Evolutionary conservation across 2,888 invertebrate species (phyloP).

Genomic region (Sarcophaga rosellei): DNA sequence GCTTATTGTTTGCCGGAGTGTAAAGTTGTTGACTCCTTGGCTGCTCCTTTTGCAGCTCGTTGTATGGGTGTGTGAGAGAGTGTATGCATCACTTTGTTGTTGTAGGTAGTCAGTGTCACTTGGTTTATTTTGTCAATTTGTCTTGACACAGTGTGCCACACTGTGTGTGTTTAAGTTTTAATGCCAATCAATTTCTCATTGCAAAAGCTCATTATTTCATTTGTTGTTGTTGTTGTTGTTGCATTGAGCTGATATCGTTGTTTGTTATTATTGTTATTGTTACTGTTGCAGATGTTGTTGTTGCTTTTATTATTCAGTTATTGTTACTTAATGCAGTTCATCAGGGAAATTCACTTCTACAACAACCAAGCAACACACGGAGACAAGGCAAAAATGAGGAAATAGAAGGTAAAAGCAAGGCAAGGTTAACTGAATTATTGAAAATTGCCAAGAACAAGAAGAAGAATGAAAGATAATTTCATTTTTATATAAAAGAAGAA

Average conservation of each 20-base stretch:
- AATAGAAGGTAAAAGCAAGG: too few relatives aligned
- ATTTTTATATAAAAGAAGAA: too few relatives aligned
- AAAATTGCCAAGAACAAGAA: too few relatives aligned
- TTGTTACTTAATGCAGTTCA: slow-evolving; percentile 32
- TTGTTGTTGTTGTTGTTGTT: slow-evolving; percentile 22
- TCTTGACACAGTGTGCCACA: slow-evolving; percentile 46
- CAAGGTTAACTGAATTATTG: too few relatives aligned
- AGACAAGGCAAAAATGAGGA: too few relatives aligned
- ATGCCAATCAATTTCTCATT: slow-evolving; percentile 63
- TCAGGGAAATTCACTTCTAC: slow-evolving; percentile 14
- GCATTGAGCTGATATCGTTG: too few relatives aligned
- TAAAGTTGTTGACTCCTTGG: slow-evolving; percentile 40
- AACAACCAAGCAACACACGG: too few relatives aligned
- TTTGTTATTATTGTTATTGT: too few relatives aligned
- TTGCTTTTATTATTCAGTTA: too few relatives aligned
- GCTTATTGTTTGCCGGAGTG: slow-evolving; percentile 37
- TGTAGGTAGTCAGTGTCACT: slow-evolving; percentile 2
- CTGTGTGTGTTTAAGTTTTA: slow-evolving; percentile 44
- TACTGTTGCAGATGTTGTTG: too few relatives aligned
- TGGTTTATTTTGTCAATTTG: slow-evolving; percentile 51
- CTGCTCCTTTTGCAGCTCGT: neutral
- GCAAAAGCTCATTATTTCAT: slow-evolving; percentile 53
- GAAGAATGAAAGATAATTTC: too few relatives aligned
- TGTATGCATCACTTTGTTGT: neutral
- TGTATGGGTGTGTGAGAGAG: neutral